Evolutionary conservation across 1,140 invertebrate genomes (phyloP), one percentile per base, ranked within the genome.

Genomic region (Adelges cooleyi): DNA sequence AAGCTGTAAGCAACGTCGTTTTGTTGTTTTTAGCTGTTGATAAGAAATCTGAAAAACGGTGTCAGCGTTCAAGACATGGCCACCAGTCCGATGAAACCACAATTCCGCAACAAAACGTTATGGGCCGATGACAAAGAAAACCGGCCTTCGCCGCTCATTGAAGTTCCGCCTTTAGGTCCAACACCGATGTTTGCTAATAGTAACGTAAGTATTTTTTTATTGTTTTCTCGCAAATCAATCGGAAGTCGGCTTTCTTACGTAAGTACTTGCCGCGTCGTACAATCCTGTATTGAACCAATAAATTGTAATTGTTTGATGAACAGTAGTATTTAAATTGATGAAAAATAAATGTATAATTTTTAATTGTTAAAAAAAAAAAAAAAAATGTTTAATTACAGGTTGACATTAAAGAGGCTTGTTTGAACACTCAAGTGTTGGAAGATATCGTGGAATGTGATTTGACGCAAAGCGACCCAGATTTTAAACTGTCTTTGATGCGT

Each of bases 111-210:
- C 27, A 62, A 18, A 11, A 40, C 27, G 6, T 48, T 42, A 15
- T 62, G 56, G 56, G 33, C 1, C 33, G 56, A 48, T 1, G 46
- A 62, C 8, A 62, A 62, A 62, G 56, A 62, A 33, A 62, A 62
- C 33, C 44, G 44, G 46, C 56, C 42, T 33, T 62, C 56, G 10
- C 56, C 56, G 2, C 42, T 62, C 2, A 46, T 62, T 33, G 56
- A 62, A 6, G 56, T 48, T 4, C 56, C 42, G 0, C 42, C 56
- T 9, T 27, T 62, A 13, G 56, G 56, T 6, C 56, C 42, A 15
- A 48, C 17, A 22, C 56, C 56, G 29, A 48, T 62, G 56, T 62
- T 62, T 33, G 56, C 56, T 22, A 62, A 62, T 18, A 62, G 56
- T 18, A 62, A 62, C 15, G 56, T 62, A 20, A 62, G 56, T 62